Evolutionary conservation across 2,113 vertebrate species (phyloP), one percentile per base, ranked within the genome.

Genomic region (Cichladusa arquata): DNA sequence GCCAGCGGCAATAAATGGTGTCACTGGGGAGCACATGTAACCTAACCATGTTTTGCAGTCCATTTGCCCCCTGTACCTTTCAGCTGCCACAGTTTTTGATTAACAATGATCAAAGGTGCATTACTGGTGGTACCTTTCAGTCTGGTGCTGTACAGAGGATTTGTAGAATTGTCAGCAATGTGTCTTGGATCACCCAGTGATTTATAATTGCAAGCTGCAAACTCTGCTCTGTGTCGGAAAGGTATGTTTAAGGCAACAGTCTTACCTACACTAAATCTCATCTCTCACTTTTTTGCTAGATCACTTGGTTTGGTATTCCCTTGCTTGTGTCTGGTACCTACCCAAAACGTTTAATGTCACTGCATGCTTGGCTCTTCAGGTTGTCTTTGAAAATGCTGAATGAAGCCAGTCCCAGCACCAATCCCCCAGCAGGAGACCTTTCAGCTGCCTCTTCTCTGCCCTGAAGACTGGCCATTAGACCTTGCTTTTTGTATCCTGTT

Each of bases 401-500:
- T 47, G 71, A 66, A 74, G 56, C 50, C 29, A 20, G 60, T 47
- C 38, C 24, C 51, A 70, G 77, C 72, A 73, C 58, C 80, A 57
- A 2, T 77, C 17, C 24, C 40, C 6, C 91, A 70, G 60, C 81
- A 88, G 79, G 36, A 76, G 31, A 57, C 45, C 36, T 69, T 83
- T 86, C 61, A 88, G 61, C 80, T 88, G 44, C 50, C 36, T 67
- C 10, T 47, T 86, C 50, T 80, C n/a, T 70, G 82, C 29, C 47
- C 64, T 65, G 67, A 83, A 73, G 57, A 79, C 51, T 42, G 62
- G 23, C 60, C 64, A 42, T 77, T 94, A 91, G 79, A 50, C 38
- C 51, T 93, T 91, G 67, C 23, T 86, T 93, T 91, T 79, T 90
- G 58, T 93, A 62, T 62, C 47, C 34, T 90, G 38, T 64, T 78